Percentiles rank a stretch among this genome's conserved stretches.
Conservation (phyloP, 2,888 invertebrate genomes). For the Masnerella sp. region DNA sequence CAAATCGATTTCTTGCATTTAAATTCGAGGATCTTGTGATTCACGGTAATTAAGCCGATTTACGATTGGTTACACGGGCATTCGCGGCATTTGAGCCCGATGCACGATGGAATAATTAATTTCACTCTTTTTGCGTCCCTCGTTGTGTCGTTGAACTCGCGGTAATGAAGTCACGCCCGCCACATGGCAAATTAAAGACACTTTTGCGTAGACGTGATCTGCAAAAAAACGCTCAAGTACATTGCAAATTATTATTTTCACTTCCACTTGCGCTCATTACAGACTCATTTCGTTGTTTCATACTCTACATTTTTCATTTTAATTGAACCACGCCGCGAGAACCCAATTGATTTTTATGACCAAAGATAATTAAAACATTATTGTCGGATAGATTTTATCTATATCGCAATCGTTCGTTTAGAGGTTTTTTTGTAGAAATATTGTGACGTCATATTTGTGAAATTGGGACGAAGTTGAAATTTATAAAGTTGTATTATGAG, state of each 20-base stretch:
- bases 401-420: too few relatives aligned
- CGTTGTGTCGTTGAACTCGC: constrained; percentile 42
- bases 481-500: too few relatives aligned
- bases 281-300: too few relatives aligned
- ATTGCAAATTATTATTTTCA: not conserved
- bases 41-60: constrained; percentile 53
- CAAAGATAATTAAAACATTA: too few relatives aligned
- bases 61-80: constrained; percentile 31
- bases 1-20: constrained; percentile 50
- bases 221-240: constrained; percentile 9
- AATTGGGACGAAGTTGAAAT: too few relatives aligned
- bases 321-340: too few relatives aligned
- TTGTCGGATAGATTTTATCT: too few relatives aligned
- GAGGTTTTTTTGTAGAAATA: too few relatives aligned
- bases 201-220: constrained; percentile 7
- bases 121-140: constrained; percentile 42
- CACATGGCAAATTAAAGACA: constrained; percentile 33
- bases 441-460: too few relatives aligned
- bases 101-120: constrained; percentile 50
- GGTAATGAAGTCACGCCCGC: constrained; percentile 39
- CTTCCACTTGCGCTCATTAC: too few relatives aligned
- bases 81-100: constrained; percentile 28
- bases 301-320: too few relatives aligned
- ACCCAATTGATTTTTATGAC: too few relatives aligned
- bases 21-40: constrained; percentile 50